Evolutionary conservation across 2,113 vertebrate genomes (phyloP).

Genomic region (Dryoscopus gambensis): DNA sequence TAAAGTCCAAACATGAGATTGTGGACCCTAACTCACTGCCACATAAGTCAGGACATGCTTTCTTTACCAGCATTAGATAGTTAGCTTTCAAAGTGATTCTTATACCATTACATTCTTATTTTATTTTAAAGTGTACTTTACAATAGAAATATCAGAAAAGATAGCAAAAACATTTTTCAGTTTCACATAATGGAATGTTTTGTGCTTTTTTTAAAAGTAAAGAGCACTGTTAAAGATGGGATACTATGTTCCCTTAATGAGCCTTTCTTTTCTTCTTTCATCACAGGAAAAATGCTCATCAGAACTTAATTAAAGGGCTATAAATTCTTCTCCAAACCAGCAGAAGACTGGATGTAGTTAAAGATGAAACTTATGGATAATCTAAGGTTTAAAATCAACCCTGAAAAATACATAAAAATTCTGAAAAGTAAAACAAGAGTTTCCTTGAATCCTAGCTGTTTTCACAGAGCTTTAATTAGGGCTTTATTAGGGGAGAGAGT

Average conservation of each 20-base stretch:
- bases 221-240: not conserved
- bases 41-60: not conserved
- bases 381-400: not conserved
- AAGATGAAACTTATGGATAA: not conserved
- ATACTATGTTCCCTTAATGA: not conserved
- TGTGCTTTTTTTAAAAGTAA: not conserved
- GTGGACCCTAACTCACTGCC: not conserved
- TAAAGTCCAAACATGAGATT: not conserved
- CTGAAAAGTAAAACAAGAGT: not conserved
- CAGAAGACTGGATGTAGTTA: not conserved
- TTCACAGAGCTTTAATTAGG: not conserved
- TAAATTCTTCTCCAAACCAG: not conserved
- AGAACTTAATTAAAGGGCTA: not conserved
- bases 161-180: not conserved
- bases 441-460: not conserved
- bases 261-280: not conserved
- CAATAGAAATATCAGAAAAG: not conserved
- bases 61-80: not conserved
- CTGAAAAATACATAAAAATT: not conserved
- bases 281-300: not conserved
- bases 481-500: not conserved
- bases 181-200: not conserved
- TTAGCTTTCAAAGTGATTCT: not conserved
- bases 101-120: not conserved
- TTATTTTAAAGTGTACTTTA: not conserved